A percentile compares a stretch with the other conserved stretches of the same genome.
Conservation (phyloP, 2,113 vertebrate species). For the Ptilonorhynchus violaceus region DNA sequence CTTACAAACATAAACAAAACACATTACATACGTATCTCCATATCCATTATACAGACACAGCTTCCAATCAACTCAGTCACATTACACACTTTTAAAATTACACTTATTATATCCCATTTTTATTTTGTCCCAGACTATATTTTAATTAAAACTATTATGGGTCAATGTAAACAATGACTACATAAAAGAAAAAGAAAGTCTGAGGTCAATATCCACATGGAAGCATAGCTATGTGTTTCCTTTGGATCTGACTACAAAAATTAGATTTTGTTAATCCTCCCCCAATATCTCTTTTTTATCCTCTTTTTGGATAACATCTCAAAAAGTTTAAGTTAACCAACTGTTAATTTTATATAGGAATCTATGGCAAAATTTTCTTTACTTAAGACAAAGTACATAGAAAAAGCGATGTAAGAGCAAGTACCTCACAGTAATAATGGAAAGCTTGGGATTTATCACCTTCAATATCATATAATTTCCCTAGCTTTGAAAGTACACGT, state of each 20-base stretch:
- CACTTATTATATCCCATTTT: background rate
- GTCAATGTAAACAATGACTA: background rate
- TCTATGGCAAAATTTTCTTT: background rate
- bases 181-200: background rate
- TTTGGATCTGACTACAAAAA: background rate
- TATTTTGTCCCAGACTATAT: background rate
- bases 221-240: background rate
- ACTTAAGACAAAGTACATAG: background rate
- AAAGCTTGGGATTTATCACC: constrained; percentile 96
- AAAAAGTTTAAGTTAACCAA: background rate
- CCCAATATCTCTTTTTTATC: background rate
- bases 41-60: background rate
- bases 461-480: constrained; percentile 85
- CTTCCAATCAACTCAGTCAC: background rate
- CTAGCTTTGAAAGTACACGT: constrained; percentile 85
- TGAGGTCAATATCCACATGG: background rate
- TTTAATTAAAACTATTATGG: background rate
- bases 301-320: background rate
- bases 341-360: background rate
- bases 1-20: background rate
- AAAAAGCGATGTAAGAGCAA: background rate
- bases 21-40: background rate
- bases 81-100: background rate
- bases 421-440: constrained; percentile 93
- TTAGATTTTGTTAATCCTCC: background rate